Evolutionary conservation across 2,888 invertebrate genomes (phyloP), one percentile per base, ranked within the genome.

Genomic region (Terebella lapidaria): DNA sequence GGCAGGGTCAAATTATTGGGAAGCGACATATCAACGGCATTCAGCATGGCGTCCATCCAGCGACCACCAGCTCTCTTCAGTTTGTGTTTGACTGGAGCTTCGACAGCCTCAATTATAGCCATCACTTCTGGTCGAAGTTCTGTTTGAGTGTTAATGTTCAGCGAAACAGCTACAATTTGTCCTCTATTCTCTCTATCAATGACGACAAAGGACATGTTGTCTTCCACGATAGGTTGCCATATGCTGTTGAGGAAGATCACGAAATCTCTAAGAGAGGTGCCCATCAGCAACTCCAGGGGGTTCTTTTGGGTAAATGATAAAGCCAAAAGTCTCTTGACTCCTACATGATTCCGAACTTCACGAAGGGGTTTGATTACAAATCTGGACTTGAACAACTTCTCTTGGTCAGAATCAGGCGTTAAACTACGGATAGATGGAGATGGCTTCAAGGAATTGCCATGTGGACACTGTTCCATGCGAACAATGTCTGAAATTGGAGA

Each of bases 41-140:
- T 35, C 22, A 54, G 20, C 1, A 57, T 1, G 25, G 4, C 3
- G 29, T 57, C 56, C 2, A 51, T 29, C 60, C 60, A 60, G 3
- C 30, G 24, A 2, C 60, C 60, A 28, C 35, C 51, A 24, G 10
- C 3, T 20, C 46, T 35, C 25, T 42, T 1, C 20, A 60, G 29
- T 10, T 49, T 45, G 3, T 28, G n/a, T 20, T 27, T 30, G 24
- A 54, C 60, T 5, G 60, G 60, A 1, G 53, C 51, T 47, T 59
- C 61, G 22, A 54, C 57, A 26, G 29, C 53, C 22, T 59, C 57
- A 35, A 57, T 56, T 46, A 58, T 55, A 46, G 45, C 53, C 26
- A 24, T 28, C 49, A 58, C 59, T 25, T 54, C 56, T 15, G 57
- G 51, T 15, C 46, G 27, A 3, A 59, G 20, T 24, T 62, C 56